Evolutionary conservation across 1,140 invertebrate genomes (phyloP).

Genomic region (Bombus confusus): DNA sequence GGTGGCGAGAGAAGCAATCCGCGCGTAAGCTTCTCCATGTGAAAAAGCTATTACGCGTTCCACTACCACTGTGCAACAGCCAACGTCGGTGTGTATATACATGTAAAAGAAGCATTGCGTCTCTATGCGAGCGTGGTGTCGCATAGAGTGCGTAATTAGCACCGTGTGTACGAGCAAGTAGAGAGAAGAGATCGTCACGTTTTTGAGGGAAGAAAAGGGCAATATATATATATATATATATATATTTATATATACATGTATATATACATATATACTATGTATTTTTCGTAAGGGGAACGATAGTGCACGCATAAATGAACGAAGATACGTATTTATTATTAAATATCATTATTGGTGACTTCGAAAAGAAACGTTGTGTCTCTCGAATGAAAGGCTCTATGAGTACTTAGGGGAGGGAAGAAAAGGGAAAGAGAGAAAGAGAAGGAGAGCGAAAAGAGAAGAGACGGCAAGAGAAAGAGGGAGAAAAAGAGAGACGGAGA

Average conservation of each 20-base stretch:
- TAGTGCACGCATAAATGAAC: constrained; percentile 27
- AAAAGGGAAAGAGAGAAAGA: constrained; percentile 34
- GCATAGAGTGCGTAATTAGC: constrained; percentile 54
- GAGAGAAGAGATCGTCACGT: constrained; percentile 20
- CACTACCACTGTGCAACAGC: constrained; percentile 34
- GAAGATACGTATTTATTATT: constrained; percentile 25
- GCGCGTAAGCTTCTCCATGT: constrained; percentile 66
- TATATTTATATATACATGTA: background rate
- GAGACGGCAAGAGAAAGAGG: constrained; percentile 37
- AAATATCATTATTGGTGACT: constrained; percentile 38
- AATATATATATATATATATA: background rate
- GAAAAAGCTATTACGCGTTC: constrained; percentile 63
- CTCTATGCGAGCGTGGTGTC: constrained; percentile 47
- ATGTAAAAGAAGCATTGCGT: constrained; percentile 44
- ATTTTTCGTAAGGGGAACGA: background rate
- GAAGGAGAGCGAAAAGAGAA: constrained; percentile 37
- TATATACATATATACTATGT: background rate
- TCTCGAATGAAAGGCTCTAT: constrained; percentile 54
- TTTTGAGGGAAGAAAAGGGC: constrained; percentile 16
- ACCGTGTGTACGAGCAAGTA: constrained; percentile 35
- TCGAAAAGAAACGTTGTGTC: constrained; percentile 51
- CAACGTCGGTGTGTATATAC: constrained; percentile 35
- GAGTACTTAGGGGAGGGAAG: constrained; percentile 51
- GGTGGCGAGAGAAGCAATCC: constrained; percentile 62
- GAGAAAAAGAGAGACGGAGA: constrained; percentile 59